phyloP scores from a whole-genome alignment of 2,113 vertebrate genomes.

The Syrmaticus mikado region DNA sequence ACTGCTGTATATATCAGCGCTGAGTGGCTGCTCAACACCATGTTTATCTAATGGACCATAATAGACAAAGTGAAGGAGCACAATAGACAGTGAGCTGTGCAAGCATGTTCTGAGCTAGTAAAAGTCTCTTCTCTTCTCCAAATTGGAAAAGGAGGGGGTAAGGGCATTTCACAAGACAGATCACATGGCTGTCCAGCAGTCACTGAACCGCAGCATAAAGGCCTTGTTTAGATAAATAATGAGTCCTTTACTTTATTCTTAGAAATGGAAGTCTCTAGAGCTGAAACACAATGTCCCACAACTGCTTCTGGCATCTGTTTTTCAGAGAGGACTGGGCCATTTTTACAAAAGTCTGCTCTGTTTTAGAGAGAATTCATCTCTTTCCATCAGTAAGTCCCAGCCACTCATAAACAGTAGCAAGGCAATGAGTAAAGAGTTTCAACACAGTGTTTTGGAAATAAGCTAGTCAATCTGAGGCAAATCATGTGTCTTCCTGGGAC shows the following conservation, averaged over 20 bases:
- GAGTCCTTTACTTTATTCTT: constrained; percentile 67
- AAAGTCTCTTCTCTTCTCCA: constrained; percentile 46
- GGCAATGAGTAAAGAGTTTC: constrained; percentile 17
- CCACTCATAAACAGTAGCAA: constrained; percentile 22
- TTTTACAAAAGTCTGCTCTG: constrained; percentile 58
- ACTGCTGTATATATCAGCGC: constrained; percentile 23
- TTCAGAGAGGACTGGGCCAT: constrained; percentile 29
- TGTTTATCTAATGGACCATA: constrained; percentile 74
- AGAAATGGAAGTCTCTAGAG: constrained; percentile 65
- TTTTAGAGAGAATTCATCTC: constrained; percentile 30
- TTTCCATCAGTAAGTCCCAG: constrained; percentile 44
- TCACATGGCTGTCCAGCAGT: constrained; percentile 59
- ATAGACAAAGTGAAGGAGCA: constrained; percentile 39
- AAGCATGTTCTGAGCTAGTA: constrained; percentile 63
- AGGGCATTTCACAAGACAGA: constrained; percentile 72
- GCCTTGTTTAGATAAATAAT: constrained; percentile 74
- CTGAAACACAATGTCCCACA: constrained; percentile 49
- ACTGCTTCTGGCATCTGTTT: constrained; percentile 58
- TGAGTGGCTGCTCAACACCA: constrained; percentile 49
- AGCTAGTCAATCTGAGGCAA: not conserved
- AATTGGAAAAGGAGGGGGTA: constrained; percentile 30
- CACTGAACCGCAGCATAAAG: constrained; percentile 63
- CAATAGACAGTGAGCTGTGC: constrained; percentile 67
- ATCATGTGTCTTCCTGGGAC: not conserved
- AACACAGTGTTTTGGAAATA: constrained; percentile 2